Evolutionary conservation across 2,797 vertebrate species (phyloP).

Genomic region (Podarcis siculus): DNA sequence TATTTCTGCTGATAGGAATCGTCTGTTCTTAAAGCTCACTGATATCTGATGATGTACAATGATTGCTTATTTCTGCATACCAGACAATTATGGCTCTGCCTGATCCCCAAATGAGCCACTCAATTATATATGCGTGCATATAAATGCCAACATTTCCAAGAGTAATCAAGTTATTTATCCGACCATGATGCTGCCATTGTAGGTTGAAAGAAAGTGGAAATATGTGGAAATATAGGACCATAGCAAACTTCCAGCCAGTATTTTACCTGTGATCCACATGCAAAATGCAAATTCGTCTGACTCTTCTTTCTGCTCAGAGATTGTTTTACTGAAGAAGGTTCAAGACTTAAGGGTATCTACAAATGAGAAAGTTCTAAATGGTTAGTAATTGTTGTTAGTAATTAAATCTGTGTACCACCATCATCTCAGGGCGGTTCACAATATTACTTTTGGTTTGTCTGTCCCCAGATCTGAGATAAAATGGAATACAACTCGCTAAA

Average conservation of each 20-base stretch:
- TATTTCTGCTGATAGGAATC: constrained; percentile 40
- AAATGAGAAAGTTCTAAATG: too few species aligned
- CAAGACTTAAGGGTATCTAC: too few species aligned
- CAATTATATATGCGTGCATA: constrained; percentile 8
- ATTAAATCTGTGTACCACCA: too few species aligned
- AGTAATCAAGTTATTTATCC: constrained; percentile 17
- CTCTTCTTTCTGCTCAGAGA: background rate
- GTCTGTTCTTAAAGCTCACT: constrained; percentile 35
- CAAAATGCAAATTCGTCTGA: background rate
- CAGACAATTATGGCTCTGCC: background rate
- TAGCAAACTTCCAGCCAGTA: background rate
- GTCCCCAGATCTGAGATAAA: background rate
- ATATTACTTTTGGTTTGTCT: background rate
- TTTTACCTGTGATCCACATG: background rate
- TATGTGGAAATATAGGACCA: background rate
- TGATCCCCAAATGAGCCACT: background rate
- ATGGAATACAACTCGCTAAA: background rate
- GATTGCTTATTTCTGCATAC: constrained; percentile 33
- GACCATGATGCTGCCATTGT: background rate
- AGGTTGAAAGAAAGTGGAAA: background rate
- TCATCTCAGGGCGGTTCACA: too few species aligned
- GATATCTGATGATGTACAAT: background rate
- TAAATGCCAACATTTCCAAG: constrained; percentile 13
- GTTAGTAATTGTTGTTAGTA: too few species aligned
- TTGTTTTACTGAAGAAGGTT: background rate